Evolutionary conservation across 2,888 invertebrate genomes (phyloP).

Genomic region (Epistrophe grossulariae): DNA sequence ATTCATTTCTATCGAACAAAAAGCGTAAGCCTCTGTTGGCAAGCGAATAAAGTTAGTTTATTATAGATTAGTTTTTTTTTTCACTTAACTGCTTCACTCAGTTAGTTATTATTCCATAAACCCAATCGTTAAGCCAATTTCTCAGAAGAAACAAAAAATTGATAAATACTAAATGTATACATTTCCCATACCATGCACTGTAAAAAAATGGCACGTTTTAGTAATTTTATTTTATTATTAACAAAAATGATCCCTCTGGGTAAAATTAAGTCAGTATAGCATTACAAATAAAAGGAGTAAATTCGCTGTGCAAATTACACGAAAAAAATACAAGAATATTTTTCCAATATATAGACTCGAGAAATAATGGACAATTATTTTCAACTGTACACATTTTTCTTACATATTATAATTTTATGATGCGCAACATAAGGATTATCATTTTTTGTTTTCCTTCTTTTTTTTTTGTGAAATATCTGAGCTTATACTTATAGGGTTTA

Average conservation of each 20-base stretch:
- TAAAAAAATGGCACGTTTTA: constrained; percentile 5
- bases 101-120: no score
- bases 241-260: constrained; percentile 6
- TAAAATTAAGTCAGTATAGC: constrained; percentile 15
- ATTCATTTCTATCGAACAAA: no score
- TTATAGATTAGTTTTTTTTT: no score
- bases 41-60: no score
- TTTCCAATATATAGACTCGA: neutral
- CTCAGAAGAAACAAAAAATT: neutral
- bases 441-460: neutral
- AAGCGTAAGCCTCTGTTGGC: no score
- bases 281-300: constrained; percentile 7
- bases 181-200: neutral
- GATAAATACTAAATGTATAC: neutral
- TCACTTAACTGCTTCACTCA: no score
- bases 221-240: constrained; percentile 18
- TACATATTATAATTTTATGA: constrained; percentile 27
- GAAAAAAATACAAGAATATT: neutral
- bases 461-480: neutral
- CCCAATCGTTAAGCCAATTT: neutral
- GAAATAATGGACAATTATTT: constrained; percentile 18
- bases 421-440: constrained; percentile 14
- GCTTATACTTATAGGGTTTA: neutral
- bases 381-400: constrained; percentile 5
- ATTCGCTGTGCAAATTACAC: neutral